Percentiles rank a stretch among this genome's conserved stretches.
Conservation (phyloP, 1,140 invertebrate species). For the Carposina sasakii region DNA sequence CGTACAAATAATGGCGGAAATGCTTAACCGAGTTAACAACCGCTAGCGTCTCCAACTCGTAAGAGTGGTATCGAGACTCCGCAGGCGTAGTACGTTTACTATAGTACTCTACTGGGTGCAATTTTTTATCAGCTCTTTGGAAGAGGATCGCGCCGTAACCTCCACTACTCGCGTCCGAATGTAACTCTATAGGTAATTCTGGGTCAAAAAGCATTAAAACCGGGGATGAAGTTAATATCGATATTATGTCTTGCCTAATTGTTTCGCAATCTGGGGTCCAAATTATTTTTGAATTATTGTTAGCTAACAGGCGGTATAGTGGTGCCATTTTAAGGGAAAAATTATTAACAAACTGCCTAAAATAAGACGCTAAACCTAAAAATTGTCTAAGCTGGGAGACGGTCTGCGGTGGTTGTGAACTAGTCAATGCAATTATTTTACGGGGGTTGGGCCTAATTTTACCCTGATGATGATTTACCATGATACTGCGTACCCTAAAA, state of each 20-base stretch:
- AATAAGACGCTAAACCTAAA: no score
- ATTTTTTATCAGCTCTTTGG: constrained; percentile 22
- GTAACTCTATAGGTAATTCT: constrained; percentile 24
- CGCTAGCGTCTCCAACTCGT: no score
- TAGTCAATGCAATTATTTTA: no score
- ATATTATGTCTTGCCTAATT: background rate
- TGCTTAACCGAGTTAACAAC: no score
- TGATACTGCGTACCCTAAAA: no score
- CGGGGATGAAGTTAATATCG: constrained; percentile 13
- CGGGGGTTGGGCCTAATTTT: no score
- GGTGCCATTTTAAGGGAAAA: background rate
- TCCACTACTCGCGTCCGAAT: constrained; percentile 18
- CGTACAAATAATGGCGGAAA: no score
- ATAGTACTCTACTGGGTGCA: constrained; percentile 2
- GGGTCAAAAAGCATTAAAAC: constrained; percentile 39
- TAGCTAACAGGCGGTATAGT: background rate
- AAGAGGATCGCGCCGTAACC: constrained; percentile 6
- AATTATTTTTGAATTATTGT: background rate
- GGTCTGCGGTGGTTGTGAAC: no score
- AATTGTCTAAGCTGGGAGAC: no score
- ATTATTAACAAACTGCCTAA: background rate
- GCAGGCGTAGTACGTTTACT: background rate
- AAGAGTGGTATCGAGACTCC: background rate
- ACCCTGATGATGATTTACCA: no score
- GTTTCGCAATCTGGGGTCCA: no score